Evolutionary conservation across 2,888 invertebrate species (phyloP), one percentile per base, ranked within the genome.

Genomic region (Synanthedon andrenaeformis): DNA sequence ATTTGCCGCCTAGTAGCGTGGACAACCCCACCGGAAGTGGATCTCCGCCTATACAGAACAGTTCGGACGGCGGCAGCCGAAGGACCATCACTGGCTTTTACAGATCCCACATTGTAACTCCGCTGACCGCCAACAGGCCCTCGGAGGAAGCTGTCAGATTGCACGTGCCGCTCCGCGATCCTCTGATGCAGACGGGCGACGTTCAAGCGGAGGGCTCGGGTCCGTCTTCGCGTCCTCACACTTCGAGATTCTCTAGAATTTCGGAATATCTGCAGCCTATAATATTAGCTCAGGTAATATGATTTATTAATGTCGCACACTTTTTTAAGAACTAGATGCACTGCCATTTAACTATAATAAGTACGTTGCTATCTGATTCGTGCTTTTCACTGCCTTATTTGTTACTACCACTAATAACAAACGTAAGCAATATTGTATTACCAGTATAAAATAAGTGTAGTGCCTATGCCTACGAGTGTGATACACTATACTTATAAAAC

Each of bases 181-280:
- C 91, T 2, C 73, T 89, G 11, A 89, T 92, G 63, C 90, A 90
- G 61, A 89, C 92, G 41, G 91, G 91, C 59, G 81, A 89, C n/a
- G 89, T 88, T 0, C 71, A 87, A 1, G 70, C 73, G 11, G 83
- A 86, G 14, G 62, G 69, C 13, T 19, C 28, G 4, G 49, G 14
- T 8, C 28, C 51, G 12, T 19, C 51, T 10, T 35, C 35, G 45
- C n/a, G 8, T 45, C 66, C 73, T 52, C 76, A 67, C 49, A 63
- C 70, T 12, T 77, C 72, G 49, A 66, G 82, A 13, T 61, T 81
- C 54, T 82, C 82, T 6, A 69, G 84, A 55, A 84, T 86, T 58
- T 82, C 83, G 53, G 87, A 86, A 60, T 86, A 82, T 59, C 65
- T 87, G 54, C 87, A 86, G 62, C 87, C 87, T 1, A 86, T 87